A percentile compares a stretch with the other conserved stretches of the same genome.
Evolutionary conservation across 1,140 invertebrate species (phyloP).

Genomic region (Oppia nitens): DNA sequence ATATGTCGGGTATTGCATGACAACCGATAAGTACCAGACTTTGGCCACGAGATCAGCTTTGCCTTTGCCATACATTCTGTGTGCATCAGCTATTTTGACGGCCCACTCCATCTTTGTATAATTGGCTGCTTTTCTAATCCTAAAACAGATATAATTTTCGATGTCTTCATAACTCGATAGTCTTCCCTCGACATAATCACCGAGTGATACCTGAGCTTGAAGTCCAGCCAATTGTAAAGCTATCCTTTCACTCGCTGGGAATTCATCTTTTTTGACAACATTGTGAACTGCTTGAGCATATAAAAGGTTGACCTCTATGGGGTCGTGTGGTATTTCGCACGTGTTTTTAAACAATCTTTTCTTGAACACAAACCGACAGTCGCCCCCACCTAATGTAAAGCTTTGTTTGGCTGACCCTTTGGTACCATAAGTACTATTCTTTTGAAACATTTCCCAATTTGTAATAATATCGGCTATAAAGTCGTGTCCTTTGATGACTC

Average conservation of each 20-base stretch:
- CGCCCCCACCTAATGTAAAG: slow-evolving; percentile 30
- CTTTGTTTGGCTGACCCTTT: neutral
- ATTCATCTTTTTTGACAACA: slow-evolving; percentile 90
- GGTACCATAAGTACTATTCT: slow-evolving; percentile 8
- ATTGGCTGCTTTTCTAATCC: slow-evolving; percentile 30
- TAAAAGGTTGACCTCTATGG: slow-evolving; percentile 80
- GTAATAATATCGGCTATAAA: slow-evolving; percentile 86
- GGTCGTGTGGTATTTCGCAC: slow-evolving; percentile 82
- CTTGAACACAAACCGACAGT: slow-evolving; percentile 84
- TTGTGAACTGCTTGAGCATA: slow-evolving; percentile 88
- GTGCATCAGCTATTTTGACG: slow-evolving; percentile 30
- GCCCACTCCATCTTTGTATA: slow-evolving; percentile 55
- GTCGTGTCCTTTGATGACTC: slow-evolving; percentile 67
- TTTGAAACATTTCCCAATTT: slow-evolving; percentile 41
- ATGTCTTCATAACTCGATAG: slow-evolving; percentile 47
- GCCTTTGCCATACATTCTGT: slow-evolving; percentile 65
- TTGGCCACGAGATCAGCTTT: slow-evolving; percentile 78
- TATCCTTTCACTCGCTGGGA: slow-evolving; percentile 83
- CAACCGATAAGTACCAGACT: slow-evolving; percentile 80
- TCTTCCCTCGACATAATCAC: slow-evolving; percentile 53
- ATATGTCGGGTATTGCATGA: slow-evolving; percentile 91
- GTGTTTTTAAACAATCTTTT: slow-evolving; percentile 69
- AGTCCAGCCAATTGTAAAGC: slow-evolving; percentile 78
- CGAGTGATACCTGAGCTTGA: slow-evolving; percentile 78
- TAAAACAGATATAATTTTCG: slow-evolving; percentile 55